Evolutionary conservation across 2,797 vertebrate species (phyloP).

Genomic region (Otus scops): DNA sequence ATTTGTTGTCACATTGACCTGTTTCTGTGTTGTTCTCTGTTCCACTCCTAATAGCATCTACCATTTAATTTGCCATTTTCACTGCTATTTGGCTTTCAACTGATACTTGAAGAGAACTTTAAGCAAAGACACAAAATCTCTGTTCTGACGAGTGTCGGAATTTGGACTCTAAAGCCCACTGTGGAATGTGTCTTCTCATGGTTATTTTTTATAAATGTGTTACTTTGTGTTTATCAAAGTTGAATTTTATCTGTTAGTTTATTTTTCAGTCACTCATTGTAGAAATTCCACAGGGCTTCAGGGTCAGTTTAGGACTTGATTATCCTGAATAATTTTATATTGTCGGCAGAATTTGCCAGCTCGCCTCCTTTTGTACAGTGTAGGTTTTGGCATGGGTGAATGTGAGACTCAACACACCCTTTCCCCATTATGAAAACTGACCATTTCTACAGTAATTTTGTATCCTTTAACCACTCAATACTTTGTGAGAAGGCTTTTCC

Average conservation of each 20-base stretch:
- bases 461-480: background rate
- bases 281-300: background rate
- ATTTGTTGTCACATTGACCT: background rate
- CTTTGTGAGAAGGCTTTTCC: background rate
- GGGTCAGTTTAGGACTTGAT: background rate
- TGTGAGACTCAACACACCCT: background rate
- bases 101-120: background rate
- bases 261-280: background rate
- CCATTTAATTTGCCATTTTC: background rate
- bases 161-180: background rate
- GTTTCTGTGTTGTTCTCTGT: background rate
- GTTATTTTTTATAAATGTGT: background rate
- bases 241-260: background rate
- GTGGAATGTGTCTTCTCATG: background rate
- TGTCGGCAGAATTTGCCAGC: background rate
- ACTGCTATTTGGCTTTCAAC: background rate
- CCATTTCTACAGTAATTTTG: background rate
- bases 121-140: background rate
- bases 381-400: background rate
- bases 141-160: background rate
- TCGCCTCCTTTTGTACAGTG: background rate
- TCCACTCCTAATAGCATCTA: background rate
- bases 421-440: background rate
- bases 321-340: background rate
- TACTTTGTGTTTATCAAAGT: background rate